Evolutionary conservation across 2,797 vertebrate genomes (phyloP).

Genomic region (Rhyacichthys aspro): DNA sequence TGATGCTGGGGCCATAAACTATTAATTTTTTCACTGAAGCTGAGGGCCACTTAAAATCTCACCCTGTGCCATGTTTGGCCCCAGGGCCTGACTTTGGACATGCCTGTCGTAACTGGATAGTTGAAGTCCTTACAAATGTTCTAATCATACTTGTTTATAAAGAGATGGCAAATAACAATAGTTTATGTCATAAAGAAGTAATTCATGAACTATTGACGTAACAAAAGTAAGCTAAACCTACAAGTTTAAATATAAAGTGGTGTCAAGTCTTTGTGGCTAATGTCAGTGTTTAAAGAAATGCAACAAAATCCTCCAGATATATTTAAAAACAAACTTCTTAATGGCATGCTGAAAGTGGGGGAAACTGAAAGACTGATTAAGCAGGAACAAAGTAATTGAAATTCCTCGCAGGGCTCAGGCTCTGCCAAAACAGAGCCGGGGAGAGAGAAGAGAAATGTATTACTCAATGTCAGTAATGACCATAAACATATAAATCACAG

Average conservation of each 20-base stretch:
- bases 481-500: slow-evolving; percentile 86
- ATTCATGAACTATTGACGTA: no score
- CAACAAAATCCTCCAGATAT: slow-evolving; percentile 26
- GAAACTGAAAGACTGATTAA: slow-evolving; percentile 68
- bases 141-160: no score
- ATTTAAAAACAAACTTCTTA: slow-evolving; percentile 37
- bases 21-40: no score
- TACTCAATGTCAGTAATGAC: slow-evolving; percentile 83
- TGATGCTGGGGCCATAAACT: no score
- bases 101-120: no score
- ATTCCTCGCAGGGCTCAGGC: slow-evolving; percentile 72
- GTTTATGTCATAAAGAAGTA: no score
- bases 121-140: no score
- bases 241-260: slow-evolving; percentile 8
- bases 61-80: no score
- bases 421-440: slow-evolving; percentile 70
- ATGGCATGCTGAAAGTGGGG: slow-evolving; percentile 36
- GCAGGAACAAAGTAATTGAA: slow-evolving; percentile 77
- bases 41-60: no score
- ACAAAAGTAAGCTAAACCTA: slow-evolving; percentile 6
- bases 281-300: slow-evolving; percentile 4
- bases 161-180: no score
- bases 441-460: slow-evolving; percentile 71
- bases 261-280: slow-evolving; percentile 16
- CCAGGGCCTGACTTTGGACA: no score